Percentiles rank a stretch among this genome's conserved stretches.
These are phyloP conservation scores for Lota lota DNA, from an alignment of 2,113 vertebrate genomes.

Conservation along the genomic window DNA sequence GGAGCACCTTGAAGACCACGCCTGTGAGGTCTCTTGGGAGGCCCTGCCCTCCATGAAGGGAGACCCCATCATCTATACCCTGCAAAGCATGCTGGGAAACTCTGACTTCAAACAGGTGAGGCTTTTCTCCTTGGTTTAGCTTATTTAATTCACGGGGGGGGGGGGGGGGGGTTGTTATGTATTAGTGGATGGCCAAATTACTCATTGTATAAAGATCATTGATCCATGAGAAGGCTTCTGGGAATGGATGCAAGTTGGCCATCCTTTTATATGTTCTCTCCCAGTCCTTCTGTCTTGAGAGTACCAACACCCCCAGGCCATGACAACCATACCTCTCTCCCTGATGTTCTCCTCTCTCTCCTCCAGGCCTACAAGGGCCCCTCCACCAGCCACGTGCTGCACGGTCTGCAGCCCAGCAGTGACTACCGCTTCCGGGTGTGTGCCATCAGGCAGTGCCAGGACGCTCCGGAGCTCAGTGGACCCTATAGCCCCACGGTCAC, in stretches of 20 bases:
- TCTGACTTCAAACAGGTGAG: slow-evolving; percentile 95
- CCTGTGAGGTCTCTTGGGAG: slow-evolving; percentile 93
- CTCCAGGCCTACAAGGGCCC: slow-evolving; percentile 87
- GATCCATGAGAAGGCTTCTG: slow-evolving; percentile 42
- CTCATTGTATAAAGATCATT: slow-evolving; percentile 57
- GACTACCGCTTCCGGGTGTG: slow-evolving; percentile 93
- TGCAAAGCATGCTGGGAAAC: slow-evolving; percentile 93
- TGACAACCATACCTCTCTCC: neutral
- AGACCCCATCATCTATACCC: slow-evolving; percentile 88
- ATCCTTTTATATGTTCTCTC: slow-evolving; percentile 15
- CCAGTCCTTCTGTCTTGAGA: too few relatives aligned
- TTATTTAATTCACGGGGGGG: neutral
- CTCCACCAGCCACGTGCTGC: slow-evolving; percentile 80
- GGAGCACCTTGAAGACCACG: slow-evolving; percentile 87
- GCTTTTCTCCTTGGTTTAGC: neutral
- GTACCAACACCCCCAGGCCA: too few relatives aligned
- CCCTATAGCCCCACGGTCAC: slow-evolving; percentile 88
- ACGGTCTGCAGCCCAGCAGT: slow-evolving; percentile 84
- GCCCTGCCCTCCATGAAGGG: slow-evolving; percentile 88
- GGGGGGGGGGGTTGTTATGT: neutral
- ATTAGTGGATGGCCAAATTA: slow-evolving; percentile 38
- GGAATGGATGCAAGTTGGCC: slow-evolving; percentile 26
- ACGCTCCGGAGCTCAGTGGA: slow-evolving; percentile 81
- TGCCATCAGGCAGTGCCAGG: slow-evolving; percentile 91
- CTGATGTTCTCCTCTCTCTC: neutral